A percentile compares a stretch with the other conserved stretches of the same genome.
These are phyloP conservation scores for Pangasianodon hypophthalmus DNA, from an alignment of 2,113 vertebrate genomes.

Conservation along the genomic window DNA sequence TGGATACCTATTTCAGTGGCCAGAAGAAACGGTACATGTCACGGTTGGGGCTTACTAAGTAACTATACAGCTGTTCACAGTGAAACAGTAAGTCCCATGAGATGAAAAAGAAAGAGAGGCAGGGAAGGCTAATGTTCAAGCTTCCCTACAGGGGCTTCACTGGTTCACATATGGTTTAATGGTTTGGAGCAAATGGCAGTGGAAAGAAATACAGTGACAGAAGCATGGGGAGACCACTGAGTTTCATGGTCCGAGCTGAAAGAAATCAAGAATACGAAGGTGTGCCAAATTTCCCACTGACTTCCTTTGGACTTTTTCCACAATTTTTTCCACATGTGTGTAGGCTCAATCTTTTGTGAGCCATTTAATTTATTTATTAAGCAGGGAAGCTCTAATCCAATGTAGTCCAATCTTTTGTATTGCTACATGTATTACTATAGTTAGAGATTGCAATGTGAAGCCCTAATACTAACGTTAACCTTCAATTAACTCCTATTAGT, in stretches of 20 bases:
- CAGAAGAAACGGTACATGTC: constrained; percentile 13
- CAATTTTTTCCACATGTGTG: constrained; percentile 3
- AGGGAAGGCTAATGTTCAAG: constrained; percentile 13
- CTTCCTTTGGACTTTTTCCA: constrained; percentile 1
- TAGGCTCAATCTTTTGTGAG: background rate
- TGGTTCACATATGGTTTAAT: constrained; percentile 42
- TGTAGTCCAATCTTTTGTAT: background rate
- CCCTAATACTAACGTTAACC: background rate
- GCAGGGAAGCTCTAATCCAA: background rate
- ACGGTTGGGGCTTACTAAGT: constrained; percentile 19
- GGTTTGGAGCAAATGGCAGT: constrained; percentile 39
- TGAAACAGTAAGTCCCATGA: constrained; percentile 37
- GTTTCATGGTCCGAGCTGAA: constrained; percentile 18
- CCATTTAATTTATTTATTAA: background rate
- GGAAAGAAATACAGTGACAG: constrained; percentile 36
- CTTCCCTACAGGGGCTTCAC: constrained; percentile 32
- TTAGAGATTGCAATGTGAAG: background rate
- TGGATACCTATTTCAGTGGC: background rate
- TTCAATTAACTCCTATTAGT: background rate
- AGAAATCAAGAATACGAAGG: constrained; percentile 14
- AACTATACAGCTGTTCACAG: constrained; percentile 43
- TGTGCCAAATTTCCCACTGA: constrained; percentile 15
- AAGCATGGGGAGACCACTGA: constrained; percentile 43
- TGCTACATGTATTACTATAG: background rate
- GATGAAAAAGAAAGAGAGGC: constrained; percentile 12